Base-by-base conservation (phyloP, 2,888 invertebrate species). In the Epsilonema sp. region DNA sequence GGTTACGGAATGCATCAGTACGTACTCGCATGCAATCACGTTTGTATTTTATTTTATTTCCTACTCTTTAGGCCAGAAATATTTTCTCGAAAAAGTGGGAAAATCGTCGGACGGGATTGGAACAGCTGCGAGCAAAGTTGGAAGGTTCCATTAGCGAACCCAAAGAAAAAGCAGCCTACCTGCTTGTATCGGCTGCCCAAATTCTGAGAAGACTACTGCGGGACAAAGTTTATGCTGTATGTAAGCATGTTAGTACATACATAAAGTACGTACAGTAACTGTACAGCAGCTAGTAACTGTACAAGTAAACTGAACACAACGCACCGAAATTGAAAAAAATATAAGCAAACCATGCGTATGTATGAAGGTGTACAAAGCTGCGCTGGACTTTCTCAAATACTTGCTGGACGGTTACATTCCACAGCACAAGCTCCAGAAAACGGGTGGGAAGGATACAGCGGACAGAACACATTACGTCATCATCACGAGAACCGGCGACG, bases 401-500 rank as follows among this genome's bases (percentile, higher is more conserved):
- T 11, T 36, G 11, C 22, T 45, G 19, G 25, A 3, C 25, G 20
- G 19, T 3, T 45, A 21, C 26, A 20, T 23, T 3, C 23, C 22
- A 13, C 3, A 38, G 8, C 39, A 45, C 19, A 38, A 23, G 25
- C 37, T 45, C 16, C 41, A 40, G 41, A 44, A 44, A 36, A 22
- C 19, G 21, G 26, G 25, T 4, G 44, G 26, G 3, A 3, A 31
- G 31, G 1, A 8, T 16, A 16, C 31, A 8, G 31, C 31, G 8
- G 31, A 31, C 8, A 31, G 16, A 31, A 55, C 54, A 2, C 42
- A 37, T 25, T 22, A 46, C n/a, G 43, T 49, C 21, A 37, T 54
- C 13, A 31, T 54, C 24, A 51, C 49, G 26, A 26, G 54, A 4
- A 54, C 54, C 2, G 54, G 54, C 4, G 54, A 54, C 37, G 55